These are phyloP conservation scores for Alexandromys fortis DNA, from an alignment of 2,113 vertebrate species.

Conservation along the genomic window DNA sequence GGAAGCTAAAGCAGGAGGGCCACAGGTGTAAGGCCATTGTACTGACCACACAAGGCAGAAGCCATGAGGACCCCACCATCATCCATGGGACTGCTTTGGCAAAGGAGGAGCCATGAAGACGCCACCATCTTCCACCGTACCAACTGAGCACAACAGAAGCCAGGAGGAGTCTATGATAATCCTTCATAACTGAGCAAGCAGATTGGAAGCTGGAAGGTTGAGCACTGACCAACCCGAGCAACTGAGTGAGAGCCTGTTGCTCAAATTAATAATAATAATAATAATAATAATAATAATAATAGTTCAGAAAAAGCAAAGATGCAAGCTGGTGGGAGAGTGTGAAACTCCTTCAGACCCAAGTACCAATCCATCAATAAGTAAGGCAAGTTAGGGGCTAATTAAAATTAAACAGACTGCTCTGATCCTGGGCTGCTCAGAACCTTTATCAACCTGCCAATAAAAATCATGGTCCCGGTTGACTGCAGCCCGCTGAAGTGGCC, in stretches of 20 bases:
- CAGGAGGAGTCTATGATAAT: not conserved
- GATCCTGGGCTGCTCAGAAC: not conserved
- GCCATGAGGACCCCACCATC: not conserved
- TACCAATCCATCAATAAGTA: not conserved
- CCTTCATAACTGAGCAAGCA: not conserved
- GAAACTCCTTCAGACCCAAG: not conserved
- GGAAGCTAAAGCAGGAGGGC: not conserved
- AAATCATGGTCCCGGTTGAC: rapidly evolving
- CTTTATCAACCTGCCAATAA: not conserved
- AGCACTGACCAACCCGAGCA: not conserved
- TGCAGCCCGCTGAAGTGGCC: rapidly evolving
- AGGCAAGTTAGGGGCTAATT: not conserved
- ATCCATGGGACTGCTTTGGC: too few species aligned
- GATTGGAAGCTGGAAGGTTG: not conserved
- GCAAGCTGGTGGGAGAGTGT: not conserved
- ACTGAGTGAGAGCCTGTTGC: not conserved
- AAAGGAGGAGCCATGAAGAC: not conserved
- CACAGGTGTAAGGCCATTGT: not conserved
- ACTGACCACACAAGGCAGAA: not conserved
- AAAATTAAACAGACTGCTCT: conserved; percentile 35
- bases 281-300: too few species aligned
- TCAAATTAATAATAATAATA: not conserved
- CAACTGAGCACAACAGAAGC: not conserved
- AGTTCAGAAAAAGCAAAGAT: not conserved
- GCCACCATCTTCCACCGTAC: not conserved